phyloP scores from a whole-genome alignment of 1,140 invertebrate species.

The Pachypeltis micranthus region DNA sequence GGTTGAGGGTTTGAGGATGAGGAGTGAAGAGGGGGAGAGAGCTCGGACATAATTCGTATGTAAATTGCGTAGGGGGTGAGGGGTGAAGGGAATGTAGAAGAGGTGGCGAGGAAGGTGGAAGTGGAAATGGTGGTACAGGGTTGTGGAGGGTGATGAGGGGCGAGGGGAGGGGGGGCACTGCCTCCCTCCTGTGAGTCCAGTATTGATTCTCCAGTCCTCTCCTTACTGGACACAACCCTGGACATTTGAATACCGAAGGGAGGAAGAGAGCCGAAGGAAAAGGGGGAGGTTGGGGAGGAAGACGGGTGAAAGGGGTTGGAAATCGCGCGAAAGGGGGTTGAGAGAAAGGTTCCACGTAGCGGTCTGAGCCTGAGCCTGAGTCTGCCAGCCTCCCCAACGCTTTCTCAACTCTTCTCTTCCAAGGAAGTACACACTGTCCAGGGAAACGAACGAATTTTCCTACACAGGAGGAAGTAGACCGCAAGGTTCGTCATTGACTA shows the following conservation, averaged over 20 bases:
- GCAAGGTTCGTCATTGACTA: too few relatives aligned
- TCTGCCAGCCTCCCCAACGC: too few relatives aligned
- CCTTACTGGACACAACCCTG: slow-evolving; percentile 7
- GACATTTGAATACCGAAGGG: slow-evolving; percentile 3
- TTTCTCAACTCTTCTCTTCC: too few relatives aligned
- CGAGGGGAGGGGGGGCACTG: background rate
- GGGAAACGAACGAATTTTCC: too few relatives aligned
- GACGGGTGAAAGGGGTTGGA: too few relatives aligned
- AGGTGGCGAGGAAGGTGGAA: background rate
- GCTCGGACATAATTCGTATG: slow-evolving; percentile 9
- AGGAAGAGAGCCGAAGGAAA: background rate
- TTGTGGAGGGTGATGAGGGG: background rate
- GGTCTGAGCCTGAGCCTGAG: too few relatives aligned
- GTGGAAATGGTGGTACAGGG: too few relatives aligned
- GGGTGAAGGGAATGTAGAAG: background rate
- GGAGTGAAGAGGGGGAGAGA: background rate
- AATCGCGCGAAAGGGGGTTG: too few relatives aligned
- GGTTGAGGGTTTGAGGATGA: too few relatives aligned
- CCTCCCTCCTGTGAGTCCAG: background rate
- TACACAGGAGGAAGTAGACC: too few relatives aligned
- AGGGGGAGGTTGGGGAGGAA: background rate
- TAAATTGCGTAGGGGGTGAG: slow-evolving; percentile 1
- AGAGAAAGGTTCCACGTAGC: too few relatives aligned
- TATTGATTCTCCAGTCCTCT: slow-evolving; percentile 9
- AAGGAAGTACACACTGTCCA: too few relatives aligned